Base-by-base conservation (phyloP, 1,140 invertebrate species). In the Zaprionus ghesquierei region DNA sequence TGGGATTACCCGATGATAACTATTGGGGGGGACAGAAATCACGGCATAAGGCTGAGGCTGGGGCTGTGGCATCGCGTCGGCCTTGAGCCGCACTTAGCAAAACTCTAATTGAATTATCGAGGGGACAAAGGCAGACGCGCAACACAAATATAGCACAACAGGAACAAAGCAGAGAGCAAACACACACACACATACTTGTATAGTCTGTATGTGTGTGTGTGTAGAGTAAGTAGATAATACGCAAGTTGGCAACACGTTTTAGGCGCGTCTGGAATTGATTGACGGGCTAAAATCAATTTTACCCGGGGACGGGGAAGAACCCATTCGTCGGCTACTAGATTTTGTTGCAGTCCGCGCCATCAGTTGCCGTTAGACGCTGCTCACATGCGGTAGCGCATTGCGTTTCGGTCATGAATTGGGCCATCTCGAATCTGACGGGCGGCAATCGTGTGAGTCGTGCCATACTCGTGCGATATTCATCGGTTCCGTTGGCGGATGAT, bases 381-480 rank as follows among this genome's bases (percentile, higher is more conserved):
- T 58, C 56, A 72, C 63, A 79, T 63, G 56, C 62, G 66, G 79
- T 66, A 75, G 49, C 20, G 33, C 27, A 22, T 62, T 44, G 38
- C 20, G n/a, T 29, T 55, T 44, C 10, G 51, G 75, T 69, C 74
- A 92, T 92, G 90, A 92, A 91, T 75, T 92, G 90, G 90, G 90
- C 90, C 74, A 81, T 92, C 29, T 92, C 90, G 51, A 92, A 91
- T 79, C 74, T 91, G 41, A 91, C 90, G 61, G 90, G 90, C 63
- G 76, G 90, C 68, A 92, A 92, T 79, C 90, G 90, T 5, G 90
- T 92, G 44, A 92, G 90, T 69, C 91, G 90, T 18, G 90, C 90
- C 29, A 86, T 92, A 33, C 85, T 91, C 5, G 90, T 92, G n/a
- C 89, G 89, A 5, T 92, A 92, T 49, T 91, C 90, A n/a, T 89